These are phyloP conservation scores for Rhynchonycteris naso DNA, from an alignment of 2,797 vertebrate genomes.

Conservation along the genomic window DNA sequence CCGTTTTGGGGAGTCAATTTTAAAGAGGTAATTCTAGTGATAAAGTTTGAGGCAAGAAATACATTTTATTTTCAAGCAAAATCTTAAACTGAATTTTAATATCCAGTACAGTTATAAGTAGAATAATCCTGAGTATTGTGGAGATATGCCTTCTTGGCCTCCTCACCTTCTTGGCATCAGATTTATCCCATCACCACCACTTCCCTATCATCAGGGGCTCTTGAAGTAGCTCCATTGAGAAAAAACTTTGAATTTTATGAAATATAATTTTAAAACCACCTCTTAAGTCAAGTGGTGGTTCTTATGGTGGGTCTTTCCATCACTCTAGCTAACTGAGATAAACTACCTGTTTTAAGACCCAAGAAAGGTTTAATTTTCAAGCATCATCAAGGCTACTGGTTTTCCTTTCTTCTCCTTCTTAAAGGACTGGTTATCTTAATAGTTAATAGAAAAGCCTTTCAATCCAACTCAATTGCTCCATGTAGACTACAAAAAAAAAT, in stretches of 20 bases:
- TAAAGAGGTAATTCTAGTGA: neutral
- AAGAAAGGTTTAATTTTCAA: neutral
- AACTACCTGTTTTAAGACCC: neutral
- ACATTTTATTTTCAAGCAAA: neutral
- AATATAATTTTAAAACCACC: conserved; percentile 12
- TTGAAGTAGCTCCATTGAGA: neutral
- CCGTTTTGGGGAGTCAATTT: neutral
- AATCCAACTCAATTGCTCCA: neutral
- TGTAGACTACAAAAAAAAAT: neutral
- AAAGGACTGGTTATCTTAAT: neutral
- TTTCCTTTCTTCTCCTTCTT: neutral
- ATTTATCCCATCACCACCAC: neutral
- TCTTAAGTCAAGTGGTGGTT: neutral
- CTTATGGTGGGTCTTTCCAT: neutral
- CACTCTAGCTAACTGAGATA: neutral
- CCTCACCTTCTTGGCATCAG: neutral
- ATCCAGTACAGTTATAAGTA: neutral
- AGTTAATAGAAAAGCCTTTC: neutral
- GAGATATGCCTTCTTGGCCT: neutral
- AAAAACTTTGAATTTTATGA: neutral
- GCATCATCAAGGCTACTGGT: neutral
- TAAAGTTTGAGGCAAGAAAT: neutral
- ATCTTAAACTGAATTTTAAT: neutral
- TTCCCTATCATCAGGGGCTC: neutral
- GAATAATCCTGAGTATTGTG: neutral